These are phyloP conservation scores for Acrobasis consociella DNA, from an alignment of 2,888 invertebrate species.

Conservation along the genomic window DNA sequence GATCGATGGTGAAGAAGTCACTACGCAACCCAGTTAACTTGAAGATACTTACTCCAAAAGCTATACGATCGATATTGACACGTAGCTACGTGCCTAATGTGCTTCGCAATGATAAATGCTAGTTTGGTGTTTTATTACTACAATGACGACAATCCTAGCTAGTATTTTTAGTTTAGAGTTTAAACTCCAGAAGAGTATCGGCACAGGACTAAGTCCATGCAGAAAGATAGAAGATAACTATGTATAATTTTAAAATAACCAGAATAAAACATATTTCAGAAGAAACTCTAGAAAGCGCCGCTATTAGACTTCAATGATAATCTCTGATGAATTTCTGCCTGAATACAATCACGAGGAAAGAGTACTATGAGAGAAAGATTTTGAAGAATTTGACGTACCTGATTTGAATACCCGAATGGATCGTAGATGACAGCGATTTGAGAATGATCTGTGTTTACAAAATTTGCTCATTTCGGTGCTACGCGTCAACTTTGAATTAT, in stretches of 20 bases:
- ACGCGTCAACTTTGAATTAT: slow-evolving; percentile 49
- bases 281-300: not conserved
- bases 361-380: too few relatives aligned
- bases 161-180: too few relatives aligned
- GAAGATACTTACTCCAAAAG: too few relatives aligned
- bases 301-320: not conserved
- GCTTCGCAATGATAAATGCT: too few relatives aligned
- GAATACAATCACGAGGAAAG: not conserved
- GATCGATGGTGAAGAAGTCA: slow-evolving; percentile 1
- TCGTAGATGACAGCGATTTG: too few relatives aligned
- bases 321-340: not conserved
- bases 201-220: not conserved
- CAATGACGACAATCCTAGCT: too few relatives aligned
- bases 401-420: too few relatives aligned
- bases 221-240: not conserved
- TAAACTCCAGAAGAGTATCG: not conserved
- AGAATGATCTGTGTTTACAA: slow-evolving; percentile 36
- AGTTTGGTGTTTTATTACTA: too few relatives aligned
- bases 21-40: not conserved
- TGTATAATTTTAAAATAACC: not conserved
- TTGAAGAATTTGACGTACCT: too few relatives aligned
- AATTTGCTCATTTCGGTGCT: slow-evolving; percentile 39
- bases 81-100: too few relatives aligned
- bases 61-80: too few relatives aligned
- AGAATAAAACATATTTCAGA: not conserved